A percentile compares a stretch with the other conserved stretches of the same genome.
Evolutionary conservation across 2,797 vertebrate genomes (phyloP).

Genomic region (Gymnocypris eckloni): DNA sequence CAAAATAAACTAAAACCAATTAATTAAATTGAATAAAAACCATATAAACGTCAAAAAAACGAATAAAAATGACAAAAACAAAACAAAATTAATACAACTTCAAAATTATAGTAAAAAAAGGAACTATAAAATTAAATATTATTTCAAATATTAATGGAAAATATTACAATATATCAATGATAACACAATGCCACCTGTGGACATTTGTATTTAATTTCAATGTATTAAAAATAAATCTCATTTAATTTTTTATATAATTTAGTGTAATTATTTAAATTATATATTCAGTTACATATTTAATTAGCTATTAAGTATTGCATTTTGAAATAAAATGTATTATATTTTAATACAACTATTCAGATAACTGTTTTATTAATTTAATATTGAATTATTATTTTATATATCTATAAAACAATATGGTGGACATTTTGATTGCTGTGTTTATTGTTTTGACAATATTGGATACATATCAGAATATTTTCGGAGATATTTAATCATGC

Average conservation of each 20-base stretch:
- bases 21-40: neutral
- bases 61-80: neutral
- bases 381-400: neutral
- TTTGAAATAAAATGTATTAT: neutral
- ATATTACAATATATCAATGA: neutral
- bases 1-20: neutral
- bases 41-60: neutral
- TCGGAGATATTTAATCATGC: neutral
- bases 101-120: neutral
- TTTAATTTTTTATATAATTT: neutral
- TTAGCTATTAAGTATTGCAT: neutral
- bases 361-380: neutral
- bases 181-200: neutral
- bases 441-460: neutral
- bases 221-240: neutral
- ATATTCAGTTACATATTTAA: neutral
- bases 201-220: neutral
- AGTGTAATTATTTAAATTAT: neutral
- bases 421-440: neutral
- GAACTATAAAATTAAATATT: neutral
- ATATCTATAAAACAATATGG: neutral
- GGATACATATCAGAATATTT: neutral
- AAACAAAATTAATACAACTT: neutral
- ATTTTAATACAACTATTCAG: neutral
- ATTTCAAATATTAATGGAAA: neutral